Conservation (phyloP, 2,888 invertebrate species). For the Boloria selene region DNA sequence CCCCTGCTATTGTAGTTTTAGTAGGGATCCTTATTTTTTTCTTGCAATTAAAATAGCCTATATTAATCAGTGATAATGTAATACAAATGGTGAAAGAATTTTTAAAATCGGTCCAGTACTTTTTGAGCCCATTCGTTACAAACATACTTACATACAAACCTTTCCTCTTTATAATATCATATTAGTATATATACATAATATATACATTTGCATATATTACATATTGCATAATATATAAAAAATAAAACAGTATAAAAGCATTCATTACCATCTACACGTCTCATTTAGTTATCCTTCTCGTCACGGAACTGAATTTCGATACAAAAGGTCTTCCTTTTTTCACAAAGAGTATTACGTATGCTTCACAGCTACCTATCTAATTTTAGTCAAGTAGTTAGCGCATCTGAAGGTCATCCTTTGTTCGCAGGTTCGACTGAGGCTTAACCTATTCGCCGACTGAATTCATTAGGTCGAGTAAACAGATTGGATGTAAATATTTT, state of each 20-base stretch:
- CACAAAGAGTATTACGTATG: slow-evolving; percentile 62
- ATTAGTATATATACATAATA: too few relatives aligned
- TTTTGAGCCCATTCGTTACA: too few relatives aligned
- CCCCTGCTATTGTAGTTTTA: too few relatives aligned
- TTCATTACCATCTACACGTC: neutral
- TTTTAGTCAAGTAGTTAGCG: slow-evolving; percentile 62
- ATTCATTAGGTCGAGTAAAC: slow-evolving; percentile 8
- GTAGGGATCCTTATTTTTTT: too few relatives aligned
- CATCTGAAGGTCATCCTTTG: slow-evolving; percentile 70
- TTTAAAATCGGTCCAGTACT: too few relatives aligned
- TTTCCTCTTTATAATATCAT: too few relatives aligned
- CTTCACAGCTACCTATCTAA: slow-evolving; percentile 56
- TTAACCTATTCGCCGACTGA: slow-evolving; percentile 27
- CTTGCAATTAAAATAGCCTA: too few relatives aligned
- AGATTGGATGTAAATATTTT: slow-evolving; percentile 13
- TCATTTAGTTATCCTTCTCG: slow-evolving; percentile 8
- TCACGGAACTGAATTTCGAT: slow-evolving; percentile 23
- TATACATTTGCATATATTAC: too few relatives aligned
- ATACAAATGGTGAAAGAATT: too few relatives aligned
- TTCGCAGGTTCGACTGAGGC: slow-evolving; percentile 40
- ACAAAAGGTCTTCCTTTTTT: slow-evolving; percentile 38
- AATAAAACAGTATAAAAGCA: slow-evolving; percentile 2
- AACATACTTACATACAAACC: too few relatives aligned
- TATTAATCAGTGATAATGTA: too few relatives aligned
- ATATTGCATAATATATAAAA: neutral